Evolutionary conservation across 2,797 vertebrate species (phyloP).

Genomic region (Ceryle rudis): DNA sequence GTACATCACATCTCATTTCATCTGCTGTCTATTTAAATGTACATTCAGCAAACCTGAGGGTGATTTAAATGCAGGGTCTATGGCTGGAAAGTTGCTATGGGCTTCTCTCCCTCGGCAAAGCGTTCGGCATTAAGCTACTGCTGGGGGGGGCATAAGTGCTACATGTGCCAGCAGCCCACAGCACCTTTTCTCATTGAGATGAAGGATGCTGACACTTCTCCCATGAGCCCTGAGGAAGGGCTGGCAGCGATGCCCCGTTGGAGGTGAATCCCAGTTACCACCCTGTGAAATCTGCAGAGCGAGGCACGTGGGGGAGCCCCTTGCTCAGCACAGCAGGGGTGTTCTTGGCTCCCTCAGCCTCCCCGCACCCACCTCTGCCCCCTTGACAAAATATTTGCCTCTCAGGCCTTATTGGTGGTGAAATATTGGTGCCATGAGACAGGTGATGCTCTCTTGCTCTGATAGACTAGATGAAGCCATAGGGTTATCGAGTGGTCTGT

Average conservation of each 20-base stretch:
- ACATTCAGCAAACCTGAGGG: background rate
- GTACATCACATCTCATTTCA: background rate
- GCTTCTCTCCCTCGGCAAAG: background rate
- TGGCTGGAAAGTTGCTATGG: background rate
- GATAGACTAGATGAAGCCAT: rapidly evolving
- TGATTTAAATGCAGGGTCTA: background rate
- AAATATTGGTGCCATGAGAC: background rate
- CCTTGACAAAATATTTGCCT: background rate
- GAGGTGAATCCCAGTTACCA: background rate
- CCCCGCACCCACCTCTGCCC: background rate
- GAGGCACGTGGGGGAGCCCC: rapidly evolving
- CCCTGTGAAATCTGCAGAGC: rapidly evolving
- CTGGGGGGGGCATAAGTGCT: background rate
- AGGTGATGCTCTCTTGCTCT: background rate
- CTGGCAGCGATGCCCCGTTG: background rate
- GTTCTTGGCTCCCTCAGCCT: background rate
- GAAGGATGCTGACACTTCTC: background rate
- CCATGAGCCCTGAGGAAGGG: background rate
- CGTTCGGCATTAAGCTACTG: background rate
- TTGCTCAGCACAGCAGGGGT: background rate
- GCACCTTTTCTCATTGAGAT: rapidly evolving
- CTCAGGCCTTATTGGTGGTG: background rate
- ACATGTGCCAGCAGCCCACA: background rate
- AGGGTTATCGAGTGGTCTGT: background rate
- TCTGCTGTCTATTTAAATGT: background rate